Percentiles rank a stretch among this genome's conserved stretches.
Evolutionary conservation across 2,888 invertebrate genomes (phyloP).

Genomic region (Branchellion lobata): DNA sequence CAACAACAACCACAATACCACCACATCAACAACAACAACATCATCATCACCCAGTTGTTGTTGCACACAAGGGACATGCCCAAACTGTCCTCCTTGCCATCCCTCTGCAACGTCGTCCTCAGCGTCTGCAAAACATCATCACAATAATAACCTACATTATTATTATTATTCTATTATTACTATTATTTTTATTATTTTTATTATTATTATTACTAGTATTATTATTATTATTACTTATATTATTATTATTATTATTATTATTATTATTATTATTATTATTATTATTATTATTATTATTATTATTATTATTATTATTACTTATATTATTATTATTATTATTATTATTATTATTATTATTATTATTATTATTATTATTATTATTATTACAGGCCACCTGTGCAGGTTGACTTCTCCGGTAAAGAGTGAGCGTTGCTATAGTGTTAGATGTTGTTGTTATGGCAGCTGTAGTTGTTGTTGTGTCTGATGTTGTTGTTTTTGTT

Average conservation of each 20-base stretch:
- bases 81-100: background rate
- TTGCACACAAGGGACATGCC: slow-evolving; percentile 2
- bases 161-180: background rate
- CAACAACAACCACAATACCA: too few relatives aligned
- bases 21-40: background rate
- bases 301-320: slow-evolving; percentile 9
- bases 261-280: background rate
- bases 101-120: background rate
- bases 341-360: slow-evolving; percentile 36
- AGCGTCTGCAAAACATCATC: background rate
- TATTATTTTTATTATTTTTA: background rate
- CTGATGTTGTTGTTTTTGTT: background rate
- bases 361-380: slow-evolving; percentile 38
- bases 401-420: too few relatives aligned
- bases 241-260: background rate
- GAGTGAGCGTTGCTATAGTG: too few relatives aligned
- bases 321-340: background rate
- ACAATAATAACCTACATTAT: background rate
- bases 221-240: slow-evolving; percentile 3
- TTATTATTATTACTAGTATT: slow-evolving; percentile 4
- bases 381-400: background rate
- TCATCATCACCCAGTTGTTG: background rate
- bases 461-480: too few relatives aligned
- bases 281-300: slow-evolving; percentile 5
- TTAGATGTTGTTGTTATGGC: too few relatives aligned